phyloP scores from a whole-genome alignment of 2,113 vertebrate species.

The Thymallus thymallus region DNA sequence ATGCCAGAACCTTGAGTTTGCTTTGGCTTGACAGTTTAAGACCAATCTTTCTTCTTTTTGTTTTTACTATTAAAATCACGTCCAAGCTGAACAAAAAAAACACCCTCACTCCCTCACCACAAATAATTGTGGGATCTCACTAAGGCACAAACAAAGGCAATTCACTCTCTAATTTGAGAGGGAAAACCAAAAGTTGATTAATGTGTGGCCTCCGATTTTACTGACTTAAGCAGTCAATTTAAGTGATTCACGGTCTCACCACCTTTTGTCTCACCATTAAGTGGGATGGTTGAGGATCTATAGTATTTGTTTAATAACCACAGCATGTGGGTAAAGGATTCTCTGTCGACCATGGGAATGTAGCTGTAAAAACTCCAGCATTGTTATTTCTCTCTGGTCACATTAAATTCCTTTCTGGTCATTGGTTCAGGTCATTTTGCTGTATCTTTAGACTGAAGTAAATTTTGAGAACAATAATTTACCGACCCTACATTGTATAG shows the following conservation, averaged over 20 bases:
- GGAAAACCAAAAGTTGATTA: slow-evolving; percentile 59
- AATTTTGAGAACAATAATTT: background rate
- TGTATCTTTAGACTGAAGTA: slow-evolving; percentile 18
- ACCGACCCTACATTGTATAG: background rate
- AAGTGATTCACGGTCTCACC: slow-evolving; percentile 42
- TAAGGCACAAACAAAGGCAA: slow-evolving; percentile 41
- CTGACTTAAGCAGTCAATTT: slow-evolving; percentile 52
- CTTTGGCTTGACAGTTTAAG: slow-evolving; percentile 60
- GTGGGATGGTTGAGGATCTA: slow-evolving; percentile 25
- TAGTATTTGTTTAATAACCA: slow-evolving; percentile 27
- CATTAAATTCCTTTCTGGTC: slow-evolving; percentile 30
- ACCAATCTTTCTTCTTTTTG: slow-evolving; percentile 51
- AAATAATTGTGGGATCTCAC: slow-evolving; percentile 48
- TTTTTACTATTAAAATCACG: slow-evolving; percentile 57
- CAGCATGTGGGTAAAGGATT: slow-evolving; percentile 25
- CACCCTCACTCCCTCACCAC: slow-evolving; percentile 38
- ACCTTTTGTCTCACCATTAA: slow-evolving; percentile 17
- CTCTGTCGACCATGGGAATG: slow-evolving; percentile 16
- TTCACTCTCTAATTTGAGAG: slow-evolving; percentile 42
- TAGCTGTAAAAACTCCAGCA: slow-evolving; percentile 16
- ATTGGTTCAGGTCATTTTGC: slow-evolving; percentile 29
- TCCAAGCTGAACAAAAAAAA: slow-evolving; percentile 52
- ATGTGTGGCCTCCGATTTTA: slow-evolving; percentile 49
- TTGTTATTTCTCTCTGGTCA: slow-evolving; percentile 22
- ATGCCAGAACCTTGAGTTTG: slow-evolving; percentile 64